Conservation (phyloP, 64 coral and sea anemone species). For the Hydrozoanthus tunicans region DNA sequence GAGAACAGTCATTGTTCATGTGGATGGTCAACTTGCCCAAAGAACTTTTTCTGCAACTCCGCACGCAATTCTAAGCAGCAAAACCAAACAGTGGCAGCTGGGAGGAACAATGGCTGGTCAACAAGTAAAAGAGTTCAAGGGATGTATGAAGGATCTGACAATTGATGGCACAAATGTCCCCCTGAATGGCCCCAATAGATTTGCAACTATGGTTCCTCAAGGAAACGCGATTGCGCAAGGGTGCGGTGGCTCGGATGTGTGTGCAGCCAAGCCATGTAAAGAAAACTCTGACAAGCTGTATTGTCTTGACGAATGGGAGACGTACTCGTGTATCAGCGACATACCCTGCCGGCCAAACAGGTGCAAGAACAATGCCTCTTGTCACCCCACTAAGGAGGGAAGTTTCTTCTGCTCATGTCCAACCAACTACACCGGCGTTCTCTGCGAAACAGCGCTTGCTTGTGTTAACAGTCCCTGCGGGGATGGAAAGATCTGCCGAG, state of each 20-base stretch:
- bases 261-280: slow-evolving; percentile 54
- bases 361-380: slow-evolving; percentile 70
- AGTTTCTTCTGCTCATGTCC: slow-evolving; percentile 58
- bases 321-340: slow-evolving; percentile 71
- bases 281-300: slow-evolving; percentile 45
- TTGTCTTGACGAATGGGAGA: slow-evolving; percentile 88
- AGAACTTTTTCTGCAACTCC: slow-evolving; percentile 52
- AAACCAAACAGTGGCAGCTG: slow-evolving; percentile 66
- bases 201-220: slow-evolving; percentile 46
- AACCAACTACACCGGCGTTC: slow-evolving; percentile 61
- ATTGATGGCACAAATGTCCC: slow-evolving; percentile 76
- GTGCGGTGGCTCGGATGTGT: slow-evolving; percentile 56
- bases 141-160: slow-evolving; percentile 79
- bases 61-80: slow-evolving; percentile 63
- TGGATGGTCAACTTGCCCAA: not conserved
- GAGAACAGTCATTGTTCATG: slow-evolving; percentile 57
- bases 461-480: slow-evolving; percentile 45
- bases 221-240: slow-evolving; percentile 62
- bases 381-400: slow-evolving; percentile 66
- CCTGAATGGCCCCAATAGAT: slow-evolving; percentile 74
- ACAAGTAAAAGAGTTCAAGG: slow-evolving; percentile 49
- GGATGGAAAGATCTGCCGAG: slow-evolving; percentile 23
- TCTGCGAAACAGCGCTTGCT: slow-evolving; percentile 59
- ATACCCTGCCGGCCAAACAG: slow-evolving; percentile 65
- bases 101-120: slow-evolving; percentile 39